phyloP scores from a whole-genome alignment of 35 echinoderm and acorn worm genomes.

The Nesometra sesokonis region DNA sequence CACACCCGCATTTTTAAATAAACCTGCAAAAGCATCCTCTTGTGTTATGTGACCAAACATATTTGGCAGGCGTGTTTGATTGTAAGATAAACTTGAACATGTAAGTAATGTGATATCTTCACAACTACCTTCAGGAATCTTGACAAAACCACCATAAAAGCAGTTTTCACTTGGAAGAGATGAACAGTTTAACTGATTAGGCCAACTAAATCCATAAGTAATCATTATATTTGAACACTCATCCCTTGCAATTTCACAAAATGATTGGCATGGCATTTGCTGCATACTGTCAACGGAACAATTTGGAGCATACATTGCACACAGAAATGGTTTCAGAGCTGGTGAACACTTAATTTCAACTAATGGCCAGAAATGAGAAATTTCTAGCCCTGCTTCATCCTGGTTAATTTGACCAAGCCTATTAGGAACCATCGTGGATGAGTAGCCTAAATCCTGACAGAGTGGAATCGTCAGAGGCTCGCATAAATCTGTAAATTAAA shows the following conservation, averaged over 20 bases:
- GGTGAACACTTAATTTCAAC: background rate
- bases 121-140: background rate
- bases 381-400: background rate
- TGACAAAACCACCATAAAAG: background rate
- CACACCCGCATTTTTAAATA: background rate
- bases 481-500: background rate
- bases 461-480: slow-evolving; percentile 4
- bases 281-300: background rate
- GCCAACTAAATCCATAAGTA: background rate
- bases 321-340: background rate
- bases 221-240: background rate
- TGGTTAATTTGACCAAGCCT: background rate
- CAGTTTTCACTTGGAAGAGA: background rate
- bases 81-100: background rate
- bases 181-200: background rate
- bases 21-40: background rate
- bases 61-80: background rate
- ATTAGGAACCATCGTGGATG: background rate
- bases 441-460: background rate
- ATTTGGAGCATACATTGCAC: background rate
- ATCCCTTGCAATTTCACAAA: background rate
- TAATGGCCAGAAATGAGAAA: background rate
- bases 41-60: slow-evolving; percentile 4
- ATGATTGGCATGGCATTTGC: background rate
- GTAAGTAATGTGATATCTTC: background rate